Evolutionary conservation across 2,888 invertebrate species (phyloP).

Genomic region (Scrobipalpa atriplicella): DNA sequence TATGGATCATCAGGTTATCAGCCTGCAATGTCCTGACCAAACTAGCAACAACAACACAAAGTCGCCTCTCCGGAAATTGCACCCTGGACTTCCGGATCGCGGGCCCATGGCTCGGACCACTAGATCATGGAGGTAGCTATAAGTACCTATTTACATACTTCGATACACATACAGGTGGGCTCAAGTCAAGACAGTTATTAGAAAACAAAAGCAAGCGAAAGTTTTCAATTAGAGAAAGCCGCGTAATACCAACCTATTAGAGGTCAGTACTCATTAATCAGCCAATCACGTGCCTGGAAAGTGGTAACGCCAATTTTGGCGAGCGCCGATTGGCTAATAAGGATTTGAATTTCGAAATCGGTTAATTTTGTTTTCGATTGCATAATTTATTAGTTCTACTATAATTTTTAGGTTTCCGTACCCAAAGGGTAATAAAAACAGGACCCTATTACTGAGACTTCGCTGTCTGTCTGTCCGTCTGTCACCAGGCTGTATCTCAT

Average conservation of each 20-base stretch:
- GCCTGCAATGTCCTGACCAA: too few relatives aligned
- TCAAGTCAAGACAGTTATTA: neutral
- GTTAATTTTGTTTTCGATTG: constrained; percentile 3
- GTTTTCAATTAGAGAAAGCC: constrained; percentile 26
- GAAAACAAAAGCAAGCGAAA: constrained; percentile 27
- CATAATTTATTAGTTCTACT: neutral
- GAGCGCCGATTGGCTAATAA: constrained; percentile 25
- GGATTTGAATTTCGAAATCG: constrained; percentile 22
- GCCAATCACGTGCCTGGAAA: constrained; percentile 28
- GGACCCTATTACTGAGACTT: too few relatives aligned
- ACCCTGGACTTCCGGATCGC: too few relatives aligned
- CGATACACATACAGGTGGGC: constrained; percentile 7
- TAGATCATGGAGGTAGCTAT: too few relatives aligned
- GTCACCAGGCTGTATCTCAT: too few relatives aligned
- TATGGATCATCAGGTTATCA: too few relatives aligned
- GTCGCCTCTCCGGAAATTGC: too few relatives aligned
- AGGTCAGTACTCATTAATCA: constrained; percentile 20
- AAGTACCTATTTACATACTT: neutral
- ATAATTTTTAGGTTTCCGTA: too few relatives aligned
- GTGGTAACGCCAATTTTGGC: constrained; percentile 23
- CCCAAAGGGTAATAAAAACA: too few relatives aligned
- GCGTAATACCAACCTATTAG: constrained; percentile 19
- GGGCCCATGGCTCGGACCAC: too few relatives aligned
- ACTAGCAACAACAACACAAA: too few relatives aligned
- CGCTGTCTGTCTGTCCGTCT: too few relatives aligned